Base-by-base conservation (phyloP, 1,140 invertebrate genomes). In the Bombus difficillimus region DNA sequence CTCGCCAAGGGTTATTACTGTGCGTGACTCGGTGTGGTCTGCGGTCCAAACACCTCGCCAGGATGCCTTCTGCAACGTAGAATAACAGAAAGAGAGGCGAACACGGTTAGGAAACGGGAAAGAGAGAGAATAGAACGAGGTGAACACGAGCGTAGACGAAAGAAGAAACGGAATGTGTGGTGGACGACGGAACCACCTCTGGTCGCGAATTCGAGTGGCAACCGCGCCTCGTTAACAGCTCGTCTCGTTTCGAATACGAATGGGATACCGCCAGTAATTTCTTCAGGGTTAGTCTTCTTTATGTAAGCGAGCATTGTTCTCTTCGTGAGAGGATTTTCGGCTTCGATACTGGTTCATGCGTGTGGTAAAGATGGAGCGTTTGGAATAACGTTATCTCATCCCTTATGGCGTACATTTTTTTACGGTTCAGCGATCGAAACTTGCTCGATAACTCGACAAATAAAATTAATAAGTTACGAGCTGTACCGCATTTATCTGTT, bases 1-100 rank as follows among this genome's bases (percentile, higher is more conserved):
- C 94, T 93, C 92, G 89, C 91, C 89, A 37, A 89, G 93, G 94
- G 93, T 94, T 94, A 94, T 94, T 94, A 94, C 92, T 88, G 91
- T 93, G 88, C 93, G 91, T 92, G 92, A 92, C 91, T 91, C 92
- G 92, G 93, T 94, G 94, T 94, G 94, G 94, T 94, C 93, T 94
- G 94, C 92, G 93, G 93, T 94, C 92, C 92, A 90, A 92, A 93
- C 88, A 91, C 92, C 92, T 92, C 92, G 86, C 72, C 89, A 81
- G 91, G 86, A 92, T 92, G 91, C 89, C 91, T 88, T 37, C 74
- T 59, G 47, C 32, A 6, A 57, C 22, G 13, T 34, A n/a, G 32
- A 25, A 34, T 15, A n/a, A 10, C 4, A 25, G 25, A n/a, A 8
- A 18, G 34, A 59, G 75, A 62, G 37, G 13, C 0, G 75, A 37